These are phyloP conservation scores for Cyphomyrmex costatus DNA, from an alignment of 1,140 invertebrate genomes.

Conservation along the genomic window DNA sequence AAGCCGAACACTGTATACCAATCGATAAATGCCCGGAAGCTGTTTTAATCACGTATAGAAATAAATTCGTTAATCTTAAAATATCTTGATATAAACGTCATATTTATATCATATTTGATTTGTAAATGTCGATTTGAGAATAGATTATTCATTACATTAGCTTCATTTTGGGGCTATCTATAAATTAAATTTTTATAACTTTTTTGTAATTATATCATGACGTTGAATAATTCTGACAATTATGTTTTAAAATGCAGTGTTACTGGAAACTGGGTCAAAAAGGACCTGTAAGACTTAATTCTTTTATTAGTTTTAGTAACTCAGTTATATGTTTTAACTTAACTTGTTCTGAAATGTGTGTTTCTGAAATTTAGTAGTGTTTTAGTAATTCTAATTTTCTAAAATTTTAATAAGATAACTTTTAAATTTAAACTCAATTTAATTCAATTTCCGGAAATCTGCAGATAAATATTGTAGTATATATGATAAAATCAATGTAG, in stretches of 20 bases:
- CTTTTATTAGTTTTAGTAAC: conserved; percentile 48
- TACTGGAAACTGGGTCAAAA: conserved; percentile 28
- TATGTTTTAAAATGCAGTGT: conserved; percentile 31
- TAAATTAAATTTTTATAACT: conserved; percentile 39
- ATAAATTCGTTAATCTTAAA: neutral
- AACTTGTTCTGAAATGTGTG: neutral
- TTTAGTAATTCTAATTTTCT: neutral
- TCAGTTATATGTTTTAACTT: conserved; percentile 27
- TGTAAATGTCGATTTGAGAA: neutral
- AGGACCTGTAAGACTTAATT: neutral
- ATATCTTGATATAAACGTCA: neutral
- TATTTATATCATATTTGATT: conserved; percentile 2
- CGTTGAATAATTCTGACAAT: conserved; percentile 60
- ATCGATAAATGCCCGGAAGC: neutral
- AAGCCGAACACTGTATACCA: neutral
- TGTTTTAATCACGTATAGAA: neutral
- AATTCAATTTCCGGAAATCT: neutral
- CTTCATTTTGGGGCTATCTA: neutral
- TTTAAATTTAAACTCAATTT: neutral
- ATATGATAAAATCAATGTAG: neutral
- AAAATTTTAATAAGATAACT: conserved; percentile 15
- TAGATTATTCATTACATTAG: neutral
- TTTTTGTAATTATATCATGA: conserved; percentile 35
- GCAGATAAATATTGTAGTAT: too few relatives aligned
- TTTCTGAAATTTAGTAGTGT: conserved; percentile 6